phyloP scores from a whole-genome alignment of 2,888 invertebrate genomes.

The Pandemis cinnamomeana region DNA sequence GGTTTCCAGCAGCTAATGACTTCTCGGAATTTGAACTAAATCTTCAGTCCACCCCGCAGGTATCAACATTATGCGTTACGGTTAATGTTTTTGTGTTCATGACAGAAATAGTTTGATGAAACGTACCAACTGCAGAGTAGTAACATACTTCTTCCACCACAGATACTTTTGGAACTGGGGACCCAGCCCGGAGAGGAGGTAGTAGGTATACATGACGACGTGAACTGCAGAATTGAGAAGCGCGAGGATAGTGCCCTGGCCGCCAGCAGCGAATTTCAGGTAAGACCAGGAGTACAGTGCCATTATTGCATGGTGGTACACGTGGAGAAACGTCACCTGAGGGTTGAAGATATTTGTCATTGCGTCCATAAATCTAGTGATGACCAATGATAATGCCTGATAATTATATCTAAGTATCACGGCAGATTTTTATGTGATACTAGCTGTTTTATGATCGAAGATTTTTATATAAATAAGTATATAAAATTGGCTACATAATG shows the following conservation, averaged over 20 bases:
- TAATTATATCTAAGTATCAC: no score
- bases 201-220: conserved; percentile 93
- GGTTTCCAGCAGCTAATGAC: not conserved
- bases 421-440: no score
- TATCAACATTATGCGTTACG: no score
- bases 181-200: conserved; percentile 90
- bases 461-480: no score
- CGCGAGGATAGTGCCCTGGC: conserved; percentile 90
- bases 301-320: conserved; percentile 94
- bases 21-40: no score
- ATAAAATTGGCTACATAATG: no score
- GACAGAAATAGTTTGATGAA: conserved; percentile 5
- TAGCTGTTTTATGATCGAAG: no score
- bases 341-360: conserved; percentile 44
- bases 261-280: conserved; percentile 90
- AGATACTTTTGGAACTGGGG: conserved; percentile 90
- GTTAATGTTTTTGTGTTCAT: no score
- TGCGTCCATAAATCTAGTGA: not conserved
- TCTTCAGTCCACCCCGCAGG: no score
- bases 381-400: no score
- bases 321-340: conserved; percentile 95
- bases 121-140: conserved; percentile 90
- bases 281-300: conserved; percentile 92
- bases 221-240: conserved; percentile 91
- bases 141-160: conserved; percentile 96